Percentiles rank a stretch among this genome's conserved stretches.
phyloP scores from a whole-genome alignment of 2,888 invertebrate genomes.

The Phytoseiulus persimilis region DNA sequence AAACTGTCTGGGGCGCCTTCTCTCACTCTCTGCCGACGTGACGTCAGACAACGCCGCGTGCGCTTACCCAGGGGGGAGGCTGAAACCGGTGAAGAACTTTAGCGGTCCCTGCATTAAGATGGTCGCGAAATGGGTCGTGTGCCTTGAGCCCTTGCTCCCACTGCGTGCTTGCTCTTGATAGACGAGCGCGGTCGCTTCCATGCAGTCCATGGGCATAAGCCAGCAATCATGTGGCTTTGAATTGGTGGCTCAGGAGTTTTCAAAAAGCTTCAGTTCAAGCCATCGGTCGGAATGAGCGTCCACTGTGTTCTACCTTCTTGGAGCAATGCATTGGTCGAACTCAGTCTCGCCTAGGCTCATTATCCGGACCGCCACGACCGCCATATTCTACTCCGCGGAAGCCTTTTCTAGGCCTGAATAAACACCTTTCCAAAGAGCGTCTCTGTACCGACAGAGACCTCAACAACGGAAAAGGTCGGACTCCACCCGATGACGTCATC shows the following conservation, averaged over 20 bases:
- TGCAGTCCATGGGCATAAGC: neutral
- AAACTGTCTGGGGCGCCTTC: neutral
- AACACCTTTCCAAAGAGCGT: too few relatives aligned
- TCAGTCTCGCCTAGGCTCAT: too few relatives aligned
- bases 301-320: too few relatives aligned
- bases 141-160: neutral
- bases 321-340: too few relatives aligned
- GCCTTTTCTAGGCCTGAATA: too few relatives aligned
- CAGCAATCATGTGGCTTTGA: neutral
- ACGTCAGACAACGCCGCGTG: neutral
- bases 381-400: too few relatives aligned
- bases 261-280: neutral
- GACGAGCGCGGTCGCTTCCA: too few relatives aligned
- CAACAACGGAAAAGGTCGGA: too few relatives aligned
- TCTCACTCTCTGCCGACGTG: neutral
- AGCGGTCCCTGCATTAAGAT: neutral
- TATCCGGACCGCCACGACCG: too few relatives aligned
- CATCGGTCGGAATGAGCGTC: too few relatives aligned
- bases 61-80: neutral
- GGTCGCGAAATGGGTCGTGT: neutral
- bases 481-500: neutral
- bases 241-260: neutral
- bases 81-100: neutral
- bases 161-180: neutral
- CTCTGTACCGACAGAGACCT: too few relatives aligned